Conservation (phyloP, 2,797 vertebrate species). For the Chromis chromis region DNA sequence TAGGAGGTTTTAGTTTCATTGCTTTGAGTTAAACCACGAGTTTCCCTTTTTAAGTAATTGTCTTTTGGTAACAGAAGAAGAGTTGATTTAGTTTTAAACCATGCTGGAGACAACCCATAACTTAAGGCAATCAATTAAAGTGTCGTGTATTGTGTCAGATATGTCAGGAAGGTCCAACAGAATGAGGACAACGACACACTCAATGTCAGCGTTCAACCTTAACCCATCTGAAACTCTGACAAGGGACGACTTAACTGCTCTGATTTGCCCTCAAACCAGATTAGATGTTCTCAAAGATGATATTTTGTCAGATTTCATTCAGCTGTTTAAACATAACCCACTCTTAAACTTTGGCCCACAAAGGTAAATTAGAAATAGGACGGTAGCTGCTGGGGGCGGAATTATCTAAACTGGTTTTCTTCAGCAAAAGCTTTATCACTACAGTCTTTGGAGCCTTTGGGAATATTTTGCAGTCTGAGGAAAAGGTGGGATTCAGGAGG, state of each 20-base stretch:
- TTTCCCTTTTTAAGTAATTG: conserved; percentile 26
- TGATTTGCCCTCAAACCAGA: conserved; percentile 35
- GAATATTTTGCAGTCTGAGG: conserved; percentile 43
- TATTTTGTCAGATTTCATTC: conserved; percentile 33
- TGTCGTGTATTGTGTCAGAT: conserved; percentile 55
- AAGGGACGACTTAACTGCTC: conserved; percentile 3
- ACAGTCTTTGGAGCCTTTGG: conserved; percentile 36
- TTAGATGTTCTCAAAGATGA: conserved; percentile 25
- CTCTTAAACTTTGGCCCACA: conserved; percentile 60
- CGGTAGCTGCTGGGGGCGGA: conserved; percentile 52
- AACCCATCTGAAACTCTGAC: conserved; percentile 32
- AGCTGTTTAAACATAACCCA: conserved; percentile 53
- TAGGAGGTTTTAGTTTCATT: conserved; percentile 19
- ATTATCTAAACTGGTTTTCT: conserved; percentile 54
- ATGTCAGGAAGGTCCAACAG: conserved; percentile 60
- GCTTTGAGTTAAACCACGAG: conserved; percentile 34
- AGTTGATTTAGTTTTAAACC: conserved; percentile 36
- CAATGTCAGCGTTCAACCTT: conserved; percentile 45
- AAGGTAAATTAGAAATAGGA: conserved; percentile 56
- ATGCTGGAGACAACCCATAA: conserved; percentile 57
- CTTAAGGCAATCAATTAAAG: conserved; percentile 72
- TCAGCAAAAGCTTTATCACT: conserved; percentile 41
- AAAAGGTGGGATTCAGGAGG: conserved; percentile 26
- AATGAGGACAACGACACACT: conserved; percentile 55
- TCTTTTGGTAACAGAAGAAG: conserved; percentile 15